Percentiles rank a stretch among this genome's conserved stretches.
Conservation (phyloP, 1,140 invertebrate genomes). For the Drosophila tristis region DNA sequence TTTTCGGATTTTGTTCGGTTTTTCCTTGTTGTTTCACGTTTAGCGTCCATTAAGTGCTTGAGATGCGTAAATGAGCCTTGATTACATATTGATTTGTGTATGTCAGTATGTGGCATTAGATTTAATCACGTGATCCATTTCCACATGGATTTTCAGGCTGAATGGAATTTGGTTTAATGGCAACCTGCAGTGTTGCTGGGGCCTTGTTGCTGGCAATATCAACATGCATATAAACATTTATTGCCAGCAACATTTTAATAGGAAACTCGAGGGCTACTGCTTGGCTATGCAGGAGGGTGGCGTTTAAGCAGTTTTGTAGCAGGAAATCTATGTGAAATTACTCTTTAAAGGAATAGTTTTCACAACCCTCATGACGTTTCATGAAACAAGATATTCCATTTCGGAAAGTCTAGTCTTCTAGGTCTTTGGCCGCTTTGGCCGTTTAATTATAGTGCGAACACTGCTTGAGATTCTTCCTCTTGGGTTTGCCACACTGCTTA, state of each 20-base stretch:
- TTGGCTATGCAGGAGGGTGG: neutral
- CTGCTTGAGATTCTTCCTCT: no score
- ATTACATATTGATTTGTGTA: constrained; percentile 37
- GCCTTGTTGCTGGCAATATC: neutral
- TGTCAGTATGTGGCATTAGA: constrained; percentile 19
- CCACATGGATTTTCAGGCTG: constrained; percentile 2
- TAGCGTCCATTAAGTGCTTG: constrained; percentile 28
- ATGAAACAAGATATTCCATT: no score
- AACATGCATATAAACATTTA: neutral
- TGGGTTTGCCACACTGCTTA: no score
- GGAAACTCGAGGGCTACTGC: neutral
- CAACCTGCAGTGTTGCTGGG: neutral
- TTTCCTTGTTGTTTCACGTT: neutral
- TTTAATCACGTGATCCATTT: constrained; percentile 27
- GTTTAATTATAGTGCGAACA: no score
- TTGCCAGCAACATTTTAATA: neutral
- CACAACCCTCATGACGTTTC: no score
- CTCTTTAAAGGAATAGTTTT: no score
- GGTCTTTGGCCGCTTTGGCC: no score
- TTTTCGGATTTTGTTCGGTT: neutral
- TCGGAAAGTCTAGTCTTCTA: no score
- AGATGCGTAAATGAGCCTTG: constrained; percentile 36
- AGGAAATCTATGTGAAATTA: no score
- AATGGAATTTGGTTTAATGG: neutral
- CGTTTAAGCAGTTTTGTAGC: no score